Percentiles rank a stretch among this genome's conserved stretches.
Evolutionary conservation across 2,797 vertebrate species (phyloP).

Genomic region (Diglossa cyanea): DNA sequence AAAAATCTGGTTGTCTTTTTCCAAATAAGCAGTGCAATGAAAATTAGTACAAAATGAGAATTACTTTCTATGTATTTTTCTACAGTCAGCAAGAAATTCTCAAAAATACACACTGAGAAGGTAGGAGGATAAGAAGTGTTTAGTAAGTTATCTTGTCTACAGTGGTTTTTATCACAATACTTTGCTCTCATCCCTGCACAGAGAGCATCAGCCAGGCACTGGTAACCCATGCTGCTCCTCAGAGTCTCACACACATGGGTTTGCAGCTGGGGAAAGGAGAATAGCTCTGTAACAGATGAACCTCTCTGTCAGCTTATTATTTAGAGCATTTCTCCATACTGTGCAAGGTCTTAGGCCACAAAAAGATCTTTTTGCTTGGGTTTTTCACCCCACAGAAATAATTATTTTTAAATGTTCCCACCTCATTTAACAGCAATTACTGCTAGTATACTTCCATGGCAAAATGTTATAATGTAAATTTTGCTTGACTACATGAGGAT

Average conservation of each 20-base stretch:
- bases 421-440: conserved; percentile 13
- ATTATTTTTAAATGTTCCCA: background rate
- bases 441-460: background rate
- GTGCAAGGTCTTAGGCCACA: background rate
- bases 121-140: background rate
- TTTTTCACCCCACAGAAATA: background rate
- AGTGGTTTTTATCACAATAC: background rate
- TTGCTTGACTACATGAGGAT: background rate
- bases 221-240: background rate
- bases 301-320: background rate
- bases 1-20: background rate
- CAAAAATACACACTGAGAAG: background rate
- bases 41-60: background rate
- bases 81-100: background rate
- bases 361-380: background rate
- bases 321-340: background rate
- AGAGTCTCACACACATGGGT: background rate
- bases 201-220: background rate
- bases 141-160: background rate
- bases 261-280: background rate
- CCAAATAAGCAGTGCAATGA: background rate
- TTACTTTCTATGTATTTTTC: background rate
- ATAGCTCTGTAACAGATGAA: background rate
- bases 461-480: background rate
- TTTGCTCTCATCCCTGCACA: background rate